phyloP scores from a whole-genome alignment of 1,140 invertebrate genomes.

The Stenopsyche tienmushanensis region DNA sequence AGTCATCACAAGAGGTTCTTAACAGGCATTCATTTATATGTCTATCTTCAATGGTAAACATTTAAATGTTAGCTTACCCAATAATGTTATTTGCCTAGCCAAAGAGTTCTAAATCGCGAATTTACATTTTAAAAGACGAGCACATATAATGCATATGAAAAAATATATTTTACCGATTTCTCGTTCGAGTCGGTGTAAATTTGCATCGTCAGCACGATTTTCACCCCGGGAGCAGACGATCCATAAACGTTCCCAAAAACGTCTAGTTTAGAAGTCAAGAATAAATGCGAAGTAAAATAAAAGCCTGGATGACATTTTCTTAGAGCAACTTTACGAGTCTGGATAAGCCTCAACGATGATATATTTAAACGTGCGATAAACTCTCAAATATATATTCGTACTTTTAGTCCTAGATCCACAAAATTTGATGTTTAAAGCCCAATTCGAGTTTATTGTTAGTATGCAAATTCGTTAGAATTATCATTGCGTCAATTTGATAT shows the following conservation, averaged over 20 bases:
- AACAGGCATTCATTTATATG: too few species aligned
- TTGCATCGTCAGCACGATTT: background rate
- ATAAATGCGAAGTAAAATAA: slow-evolving; percentile 1
- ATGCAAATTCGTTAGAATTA: background rate
- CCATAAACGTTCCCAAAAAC: too few species aligned
- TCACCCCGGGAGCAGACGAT: background rate
- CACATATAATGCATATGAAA: too few species aligned
- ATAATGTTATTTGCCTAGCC: too few species aligned
- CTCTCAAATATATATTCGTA: slow-evolving; percentile 2
- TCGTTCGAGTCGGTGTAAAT: background rate
- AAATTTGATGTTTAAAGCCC: background rate
- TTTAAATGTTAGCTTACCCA: too few species aligned
- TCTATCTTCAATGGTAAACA: too few species aligned
- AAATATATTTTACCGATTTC: background rate
- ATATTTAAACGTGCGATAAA: slow-evolving; percentile 24
- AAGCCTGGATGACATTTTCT: slow-evolving; percentile 19
- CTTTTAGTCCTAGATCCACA: background rate
- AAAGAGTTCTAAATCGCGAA: too few species aligned
- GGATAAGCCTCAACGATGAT: slow-evolving; percentile 18
- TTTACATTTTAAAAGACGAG: too few species aligned
- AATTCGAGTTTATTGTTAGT: background rate
- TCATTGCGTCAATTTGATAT: background rate
- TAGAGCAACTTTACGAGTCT: slow-evolving; percentile 19
- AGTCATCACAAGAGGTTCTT: too few species aligned
- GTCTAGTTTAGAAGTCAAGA: too few species aligned